phyloP scores from a whole-genome alignment of 2,888 invertebrate species.

The Cistogaster globosa region DNA sequence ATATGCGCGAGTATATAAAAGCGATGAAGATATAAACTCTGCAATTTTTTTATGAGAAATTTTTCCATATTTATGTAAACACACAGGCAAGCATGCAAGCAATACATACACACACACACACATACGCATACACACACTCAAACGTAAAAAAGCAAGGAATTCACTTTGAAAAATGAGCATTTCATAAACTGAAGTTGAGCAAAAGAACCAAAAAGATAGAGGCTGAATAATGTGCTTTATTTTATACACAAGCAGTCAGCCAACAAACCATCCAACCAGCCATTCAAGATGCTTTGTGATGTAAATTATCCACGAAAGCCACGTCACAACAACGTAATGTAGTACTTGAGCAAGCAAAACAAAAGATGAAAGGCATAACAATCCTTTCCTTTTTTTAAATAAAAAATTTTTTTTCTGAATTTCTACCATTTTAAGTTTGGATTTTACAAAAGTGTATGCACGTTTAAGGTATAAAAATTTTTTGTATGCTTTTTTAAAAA shows the following conservation, averaged over 20 bases:
- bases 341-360: conserved; percentile 61
- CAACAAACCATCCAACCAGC: conserved; percentile 3
- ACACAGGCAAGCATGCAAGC: conserved; percentile 34
- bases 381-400: conserved; percentile 16
- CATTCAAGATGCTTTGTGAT: conserved; percentile 66
- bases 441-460: background rate
- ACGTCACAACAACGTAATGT: conserved; percentile 59
- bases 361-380: conserved; percentile 59
- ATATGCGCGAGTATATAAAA: background rate
- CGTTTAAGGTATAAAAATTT: conserved; percentile 4
- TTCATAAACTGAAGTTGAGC: conserved; percentile 63
- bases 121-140: background rate
- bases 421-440: background rate
- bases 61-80: conserved; percentile 52
- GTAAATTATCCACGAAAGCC: conserved; percentile 70
- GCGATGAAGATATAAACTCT: conserved; percentile 46
- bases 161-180: conserved; percentile 57
- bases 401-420: background rate
- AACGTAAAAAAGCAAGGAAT: background rate
- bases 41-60: conserved; percentile 20
- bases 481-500: conserved; percentile 60
- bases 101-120: background rate
- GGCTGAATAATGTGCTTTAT: conserved; percentile 58
- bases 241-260: conserved; percentile 38
- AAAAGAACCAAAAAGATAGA: conserved; percentile 60